phyloP scores from a whole-genome alignment of 2,888 invertebrate species.

The Dryadula phaetusa region DNA sequence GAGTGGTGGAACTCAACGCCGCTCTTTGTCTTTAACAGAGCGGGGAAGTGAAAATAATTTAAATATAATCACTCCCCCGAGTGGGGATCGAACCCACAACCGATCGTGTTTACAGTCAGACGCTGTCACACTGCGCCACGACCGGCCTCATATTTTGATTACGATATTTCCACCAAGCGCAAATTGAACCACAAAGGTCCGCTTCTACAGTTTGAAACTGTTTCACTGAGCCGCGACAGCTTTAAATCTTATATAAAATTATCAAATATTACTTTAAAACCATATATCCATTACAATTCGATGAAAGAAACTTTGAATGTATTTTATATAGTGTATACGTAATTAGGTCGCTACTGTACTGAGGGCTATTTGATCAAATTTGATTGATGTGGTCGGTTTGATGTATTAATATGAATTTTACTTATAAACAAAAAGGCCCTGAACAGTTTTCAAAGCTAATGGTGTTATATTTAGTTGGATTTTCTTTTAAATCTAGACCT shows the following conservation, averaged over 20 bases:
- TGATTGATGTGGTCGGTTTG: slow-evolving; percentile 24
- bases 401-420: slow-evolving; percentile 15
- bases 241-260: neutral
- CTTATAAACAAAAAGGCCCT: slow-evolving; percentile 3
- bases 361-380: slow-evolving; percentile 20
- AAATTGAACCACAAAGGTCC: too few relatives aligned
- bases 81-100: too few relatives aligned
- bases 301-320: slow-evolving; percentile 4
- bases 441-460: slow-evolving; percentile 10
- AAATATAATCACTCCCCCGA: too few relatives aligned
- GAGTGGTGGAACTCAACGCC: too few relatives aligned
- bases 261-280: neutral
- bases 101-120: too few relatives aligned
- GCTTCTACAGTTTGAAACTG: too few relatives aligned
- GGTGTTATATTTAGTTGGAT: neutral
- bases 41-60: too few relatives aligned
- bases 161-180: too few relatives aligned
- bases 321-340: neutral
- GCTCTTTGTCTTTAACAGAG: too few relatives aligned
- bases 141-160: too few relatives aligned
- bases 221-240: too few relatives aligned
- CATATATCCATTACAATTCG: slow-evolving; percentile 6
- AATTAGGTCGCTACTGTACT: slow-evolving; percentile 10
- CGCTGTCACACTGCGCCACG: too few relatives aligned
- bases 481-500: slow-evolving; percentile 8